Evolutionary conservation across 2,113 vertebrate species (phyloP), one percentile per base, ranked within the genome.

Genomic region (Mustela nigripes): DNA sequence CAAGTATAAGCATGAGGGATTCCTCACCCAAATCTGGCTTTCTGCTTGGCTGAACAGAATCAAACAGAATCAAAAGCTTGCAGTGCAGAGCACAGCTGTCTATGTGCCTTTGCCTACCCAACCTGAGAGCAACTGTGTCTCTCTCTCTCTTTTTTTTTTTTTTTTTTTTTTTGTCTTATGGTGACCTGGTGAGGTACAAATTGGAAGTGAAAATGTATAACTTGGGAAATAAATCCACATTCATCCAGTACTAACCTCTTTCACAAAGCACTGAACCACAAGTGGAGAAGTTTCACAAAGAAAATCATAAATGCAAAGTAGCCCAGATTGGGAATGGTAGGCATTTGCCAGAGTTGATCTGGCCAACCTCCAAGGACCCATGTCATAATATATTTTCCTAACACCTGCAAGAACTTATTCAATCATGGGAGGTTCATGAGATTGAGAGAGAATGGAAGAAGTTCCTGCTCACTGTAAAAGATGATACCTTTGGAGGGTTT

Each of bases 191-290:
- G 92, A 98, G 96, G 81, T 97, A 94, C 91, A 96, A 98, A 63
- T 95, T 98, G 97, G 98, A 98, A 98, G 93, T 95, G 91, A 98
- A 98, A 96, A 96, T 95, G 83, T 62, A 97, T 89, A 90, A 58
- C 4, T 96, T 58, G 95, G 91, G 96, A 97, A 97, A 85, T 65
- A 12, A 97, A 97, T 94, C 95, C 95, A 97, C 81, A 65, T 97
- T 97, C 76, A 93, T 97, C 98, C 96, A 87, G 96, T 93, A 95
- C 92, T 97, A 50, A 91, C 97, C 92, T 95, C 94, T 95, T 83
- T 97, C 94, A 76, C 73, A 92, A 96, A 28, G 19, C 69, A 95
- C 94, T 89, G 94, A 97, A 96, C 74, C 36, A 42, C 56, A 89
- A 97, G 26, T 0, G 21, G 67, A 73, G 33, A 90, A 94, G 58